phyloP scores from a whole-genome alignment of 2,797 vertebrate genomes.

The Peromyscus eremicus region DNA sequence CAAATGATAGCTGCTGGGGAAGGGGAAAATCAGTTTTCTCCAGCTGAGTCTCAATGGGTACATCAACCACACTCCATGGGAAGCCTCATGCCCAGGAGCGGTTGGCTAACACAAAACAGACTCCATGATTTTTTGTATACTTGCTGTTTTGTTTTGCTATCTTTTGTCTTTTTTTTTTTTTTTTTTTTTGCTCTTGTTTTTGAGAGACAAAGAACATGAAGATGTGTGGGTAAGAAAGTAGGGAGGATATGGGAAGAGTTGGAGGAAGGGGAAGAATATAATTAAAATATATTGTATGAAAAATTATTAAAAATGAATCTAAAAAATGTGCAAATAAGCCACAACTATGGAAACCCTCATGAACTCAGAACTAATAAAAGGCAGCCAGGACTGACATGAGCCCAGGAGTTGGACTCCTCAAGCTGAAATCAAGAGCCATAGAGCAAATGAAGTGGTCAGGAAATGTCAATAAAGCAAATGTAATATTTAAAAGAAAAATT shows the following conservation, averaged over 20 bases:
- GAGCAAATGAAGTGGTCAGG: neutral
- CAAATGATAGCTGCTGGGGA: neutral
- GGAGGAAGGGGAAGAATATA: neutral
- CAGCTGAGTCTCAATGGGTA: neutral
- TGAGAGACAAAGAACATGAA: neutral
- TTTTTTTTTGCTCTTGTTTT: neutral
- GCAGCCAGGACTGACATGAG: neutral
- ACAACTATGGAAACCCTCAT: constrained; percentile 4
- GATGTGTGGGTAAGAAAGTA: neutral
- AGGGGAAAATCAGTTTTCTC: neutral
- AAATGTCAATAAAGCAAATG: constrained; percentile 9
- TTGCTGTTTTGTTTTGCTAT: neutral
- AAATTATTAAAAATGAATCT: neutral
- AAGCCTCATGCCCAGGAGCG: neutral
- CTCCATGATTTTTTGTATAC: neutral
- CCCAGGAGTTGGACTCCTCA: constrained; percentile 8
- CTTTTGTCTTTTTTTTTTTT: neutral
- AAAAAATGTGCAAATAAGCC: neutral
- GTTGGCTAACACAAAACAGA: neutral
- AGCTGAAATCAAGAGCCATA: neutral
- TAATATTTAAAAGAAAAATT: constrained; percentile 2
- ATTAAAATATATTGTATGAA: neutral
- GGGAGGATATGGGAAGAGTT: neutral
- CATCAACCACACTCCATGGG: neutral
- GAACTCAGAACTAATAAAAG: constrained; percentile 30